Percentiles rank a stretch among this genome's conserved stretches.
Conservation (phyloP, 2,888 invertebrate species). For the Cepaea hortensis region DNA sequence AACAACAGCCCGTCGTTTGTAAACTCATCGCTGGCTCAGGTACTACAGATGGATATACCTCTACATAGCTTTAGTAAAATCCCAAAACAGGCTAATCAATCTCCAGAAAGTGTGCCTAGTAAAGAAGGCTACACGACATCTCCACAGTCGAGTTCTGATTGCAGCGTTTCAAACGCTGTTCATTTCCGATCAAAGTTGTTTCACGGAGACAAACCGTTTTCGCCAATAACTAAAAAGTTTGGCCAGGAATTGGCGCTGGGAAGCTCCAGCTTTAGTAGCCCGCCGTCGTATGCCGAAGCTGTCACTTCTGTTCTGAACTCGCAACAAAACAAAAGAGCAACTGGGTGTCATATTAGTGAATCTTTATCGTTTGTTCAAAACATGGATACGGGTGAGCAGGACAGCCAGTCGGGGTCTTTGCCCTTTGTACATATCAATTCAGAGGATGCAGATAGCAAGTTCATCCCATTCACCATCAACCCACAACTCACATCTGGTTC, state of each 20-base stretch:
- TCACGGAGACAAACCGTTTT: background rate
- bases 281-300: slow-evolving; percentile 38
- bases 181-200: background rate
- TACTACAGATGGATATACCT: slow-evolving; percentile 20
- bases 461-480: slow-evolving; percentile 13
- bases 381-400: background rate
- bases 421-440: slow-evolving; percentile 15
- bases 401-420: background rate
- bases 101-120: background rate
- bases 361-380: background rate
- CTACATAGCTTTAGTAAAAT: background rate
- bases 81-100: background rate
- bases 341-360: background rate
- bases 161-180: background rate
- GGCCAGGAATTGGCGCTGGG: background rate
- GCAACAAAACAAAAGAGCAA: background rate
- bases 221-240: background rate
- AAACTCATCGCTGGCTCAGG: slow-evolving; percentile 21
- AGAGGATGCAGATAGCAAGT: slow-evolving; percentile 27
- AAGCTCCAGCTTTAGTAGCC: background rate
- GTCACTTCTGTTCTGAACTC: slow-evolving; percentile 26
- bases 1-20: background rate
- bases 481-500: background rate
- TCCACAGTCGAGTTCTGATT: background rate
- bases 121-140: background rate